Conservation (phyloP, 2,888 invertebrate species). For the Pandemis corylana region DNA sequence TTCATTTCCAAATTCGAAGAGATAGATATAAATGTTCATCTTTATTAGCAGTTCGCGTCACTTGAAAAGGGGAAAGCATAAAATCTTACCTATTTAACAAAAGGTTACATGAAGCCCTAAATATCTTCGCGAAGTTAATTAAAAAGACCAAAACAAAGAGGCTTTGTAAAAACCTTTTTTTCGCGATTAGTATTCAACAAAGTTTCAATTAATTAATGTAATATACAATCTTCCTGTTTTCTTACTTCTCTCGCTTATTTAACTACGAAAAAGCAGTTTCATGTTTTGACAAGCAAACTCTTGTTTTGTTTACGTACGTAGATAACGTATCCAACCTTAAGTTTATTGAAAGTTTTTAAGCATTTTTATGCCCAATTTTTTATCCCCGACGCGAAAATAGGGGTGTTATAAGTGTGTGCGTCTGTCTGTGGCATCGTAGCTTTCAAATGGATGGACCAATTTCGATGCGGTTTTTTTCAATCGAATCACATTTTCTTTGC, state of each 20-base stretch:
- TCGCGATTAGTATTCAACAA: conserved; percentile 1
- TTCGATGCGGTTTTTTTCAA: too few relatives aligned
- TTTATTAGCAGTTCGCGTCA: not conserved
- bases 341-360: too few relatives aligned
- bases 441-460: too few relatives aligned
- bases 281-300: not conserved
- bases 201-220: not conserved
- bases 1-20: too few relatives aligned
- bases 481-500: too few relatives aligned
- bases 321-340: too few relatives aligned
- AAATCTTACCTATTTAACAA: conserved; percentile 1
- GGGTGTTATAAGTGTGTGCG: too few relatives aligned
- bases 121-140: conserved; percentile 8
- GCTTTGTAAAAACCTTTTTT: not conserved
- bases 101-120: not conserved
- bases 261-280: not conserved
- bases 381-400: too few relatives aligned
- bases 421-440: too few relatives aligned
- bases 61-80: not conserved
- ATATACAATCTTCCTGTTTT: not conserved
- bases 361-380: too few relatives aligned
- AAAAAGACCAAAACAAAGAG: conserved; percentile 3
- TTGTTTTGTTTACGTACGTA: too few relatives aligned
- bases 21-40: not conserved
- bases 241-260: not conserved